Evolutionary conservation across 1,140 invertebrate species (phyloP), one percentile per base, ranked within the genome.

Genomic region (Linepithema humile): DNA sequence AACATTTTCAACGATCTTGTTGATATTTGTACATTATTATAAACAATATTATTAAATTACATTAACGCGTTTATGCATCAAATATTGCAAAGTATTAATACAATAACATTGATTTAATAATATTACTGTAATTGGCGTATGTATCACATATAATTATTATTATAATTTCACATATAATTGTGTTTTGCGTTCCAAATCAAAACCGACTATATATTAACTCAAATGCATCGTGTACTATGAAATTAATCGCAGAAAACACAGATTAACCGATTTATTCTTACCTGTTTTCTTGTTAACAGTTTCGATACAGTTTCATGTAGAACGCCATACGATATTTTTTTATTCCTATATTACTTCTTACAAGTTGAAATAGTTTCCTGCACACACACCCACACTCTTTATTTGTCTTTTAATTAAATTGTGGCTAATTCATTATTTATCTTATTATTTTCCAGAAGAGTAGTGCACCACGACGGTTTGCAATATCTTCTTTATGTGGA

Each of bases 391-490:
- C 20, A 38, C 40, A 12, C 12, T 23, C 3, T 17, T 48, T 35
- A 48, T 35, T 15, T 20, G 12, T 17, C 2, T 69, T 38, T 1
- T 17, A 2, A 9, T 35, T 38, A 82, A 23, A 15, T 48, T 60
- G 20, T 29, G 4, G 29, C 32, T 17, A 45, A 38, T 38, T 53
- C 3, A 26, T 35, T 38, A 62, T 17, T 12, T 64, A 29, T 60
- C 60, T 82, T 43, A 48, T 67, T 26, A 35, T 73, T n/a, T n/a
- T 85, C 3, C 59, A 96, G 96, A n/a, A n/a, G 96, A 3, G 94
- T 95, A 3, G 94, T 94, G 1, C 96, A 96, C 87, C 95, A 95
- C 69, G 96, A 96, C 84, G 96, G 96, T 89, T 90, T 96, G 9
- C 94, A 96, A 84, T 96, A 96, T 91, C 83, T 96, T 96, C 90